Conservation (phyloP, 2,113 vertebrate genomes). For the Cathartes aura region DNA sequence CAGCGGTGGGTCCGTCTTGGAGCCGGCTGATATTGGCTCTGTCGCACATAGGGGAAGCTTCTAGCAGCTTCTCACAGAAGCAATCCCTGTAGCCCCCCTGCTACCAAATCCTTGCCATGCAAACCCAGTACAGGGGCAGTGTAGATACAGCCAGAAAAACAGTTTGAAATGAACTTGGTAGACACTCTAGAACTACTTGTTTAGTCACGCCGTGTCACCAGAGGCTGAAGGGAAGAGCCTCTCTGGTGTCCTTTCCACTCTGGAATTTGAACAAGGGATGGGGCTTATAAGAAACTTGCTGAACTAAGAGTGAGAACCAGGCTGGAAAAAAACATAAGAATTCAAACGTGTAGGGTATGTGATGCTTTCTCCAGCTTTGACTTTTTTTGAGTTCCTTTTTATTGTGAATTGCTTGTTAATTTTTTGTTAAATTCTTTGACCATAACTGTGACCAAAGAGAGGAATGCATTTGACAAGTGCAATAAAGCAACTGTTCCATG, state of each 20-base stretch:
- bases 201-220: not conserved
- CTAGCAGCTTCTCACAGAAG: too few species aligned
- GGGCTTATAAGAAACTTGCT: not conserved
- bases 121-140: not conserved
- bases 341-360: not conserved
- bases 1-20: too few species aligned
- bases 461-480: constrained; percentile 79
- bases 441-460: constrained; percentile 83
- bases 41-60: too few species aligned
- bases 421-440: constrained; percentile 65
- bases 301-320: not conserved
- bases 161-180: not conserved
- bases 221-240: not conserved
- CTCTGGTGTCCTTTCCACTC: not conserved
- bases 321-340: not conserved
- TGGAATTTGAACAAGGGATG: not conserved
- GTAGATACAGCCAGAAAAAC: not conserved
- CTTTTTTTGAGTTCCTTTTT: constrained; percentile 52
- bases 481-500: constrained; percentile 76
- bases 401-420: constrained; percentile 63
- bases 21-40: too few species aligned
- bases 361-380: constrained; percentile 18
- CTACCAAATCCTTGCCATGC: too few species aligned
- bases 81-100: too few species aligned
- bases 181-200: not conserved